These are phyloP conservation scores for Vulpes vulpes DNA, from an alignment of 2,113 vertebrate genomes.

Conservation along the genomic window DNA sequence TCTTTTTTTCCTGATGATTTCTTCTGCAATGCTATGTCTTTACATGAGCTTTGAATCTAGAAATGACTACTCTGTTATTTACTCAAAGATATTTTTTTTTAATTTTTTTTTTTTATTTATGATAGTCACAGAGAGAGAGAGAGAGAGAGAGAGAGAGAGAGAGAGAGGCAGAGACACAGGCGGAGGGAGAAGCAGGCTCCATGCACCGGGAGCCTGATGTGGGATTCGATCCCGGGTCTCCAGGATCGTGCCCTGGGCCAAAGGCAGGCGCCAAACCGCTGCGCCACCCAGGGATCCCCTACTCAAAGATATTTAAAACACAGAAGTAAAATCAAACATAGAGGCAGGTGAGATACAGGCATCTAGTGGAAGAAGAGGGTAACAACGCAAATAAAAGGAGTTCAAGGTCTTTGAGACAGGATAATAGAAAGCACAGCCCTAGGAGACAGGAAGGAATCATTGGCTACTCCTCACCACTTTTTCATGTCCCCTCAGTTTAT, in stretches of 20 bases:
- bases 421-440: background rate
- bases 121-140: too few species aligned
- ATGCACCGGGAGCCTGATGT: too few species aligned
- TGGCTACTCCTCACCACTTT: conserved; percentile 18
- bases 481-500: background rate
- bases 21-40: background rate
- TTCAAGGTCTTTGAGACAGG: background rate
- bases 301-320: conserved; percentile 50
- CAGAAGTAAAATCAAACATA: background rate
- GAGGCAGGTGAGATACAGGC: background rate
- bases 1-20: conserved; percentile 1
- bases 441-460: background rate
- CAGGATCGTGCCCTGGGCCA: too few species aligned
- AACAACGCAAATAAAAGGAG: background rate
- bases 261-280: too few species aligned
- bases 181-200: too few species aligned
- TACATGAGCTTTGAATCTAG: background rate
- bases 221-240: too few species aligned
- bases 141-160: too few species aligned
- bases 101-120: too few species aligned
- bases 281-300: background rate
- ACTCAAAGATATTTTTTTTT: conserved; percentile 4
- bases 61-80: conserved; percentile 28
- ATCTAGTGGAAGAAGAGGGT: background rate
- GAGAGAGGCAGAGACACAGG: too few species aligned